These are phyloP conservation scores for Rhabdornis inornatus DNA, from an alignment of 2,113 vertebrate genomes.

Conservation along the genomic window DNA sequence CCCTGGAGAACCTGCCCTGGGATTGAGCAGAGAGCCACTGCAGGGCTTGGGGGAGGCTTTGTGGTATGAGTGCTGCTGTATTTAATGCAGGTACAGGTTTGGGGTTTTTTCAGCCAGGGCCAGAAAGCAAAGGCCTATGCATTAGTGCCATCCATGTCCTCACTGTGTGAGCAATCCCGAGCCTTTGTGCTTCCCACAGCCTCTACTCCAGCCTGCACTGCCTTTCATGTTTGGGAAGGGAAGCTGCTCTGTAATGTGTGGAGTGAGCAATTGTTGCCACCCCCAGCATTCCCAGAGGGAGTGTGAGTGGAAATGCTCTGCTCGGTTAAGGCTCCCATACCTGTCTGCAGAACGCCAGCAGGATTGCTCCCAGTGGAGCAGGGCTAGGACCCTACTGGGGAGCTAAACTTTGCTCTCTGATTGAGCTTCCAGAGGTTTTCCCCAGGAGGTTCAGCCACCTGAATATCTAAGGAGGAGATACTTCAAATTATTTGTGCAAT, in stretches of 20 bases:
- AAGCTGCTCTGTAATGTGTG: neutral
- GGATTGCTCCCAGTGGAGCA: neutral
- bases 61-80: neutral
- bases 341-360: neutral
- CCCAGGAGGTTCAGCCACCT: neutral
- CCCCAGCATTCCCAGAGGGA: neutral
- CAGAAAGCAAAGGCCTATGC: neutral
- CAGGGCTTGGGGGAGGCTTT: neutral
- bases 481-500: neutral
- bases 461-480: neutral
- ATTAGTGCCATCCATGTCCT: neutral
- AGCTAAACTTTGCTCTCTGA: neutral
- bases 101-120: neutral
- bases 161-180: neutral
- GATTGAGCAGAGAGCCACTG: neutral
- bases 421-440: neutral
- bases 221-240: neutral
- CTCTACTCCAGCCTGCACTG: neutral
- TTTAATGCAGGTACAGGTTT: neutral
- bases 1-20: neutral
- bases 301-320: neutral
- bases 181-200: neutral
- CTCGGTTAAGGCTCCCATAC: rapidly evolving
- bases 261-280: neutral
- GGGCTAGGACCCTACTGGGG: neutral